A percentile compares a stretch with the other conserved stretches of the same genome.
Conservation (phyloP, 2,797 vertebrate genomes). For the Cryptoblepharus egeriae region DNA sequence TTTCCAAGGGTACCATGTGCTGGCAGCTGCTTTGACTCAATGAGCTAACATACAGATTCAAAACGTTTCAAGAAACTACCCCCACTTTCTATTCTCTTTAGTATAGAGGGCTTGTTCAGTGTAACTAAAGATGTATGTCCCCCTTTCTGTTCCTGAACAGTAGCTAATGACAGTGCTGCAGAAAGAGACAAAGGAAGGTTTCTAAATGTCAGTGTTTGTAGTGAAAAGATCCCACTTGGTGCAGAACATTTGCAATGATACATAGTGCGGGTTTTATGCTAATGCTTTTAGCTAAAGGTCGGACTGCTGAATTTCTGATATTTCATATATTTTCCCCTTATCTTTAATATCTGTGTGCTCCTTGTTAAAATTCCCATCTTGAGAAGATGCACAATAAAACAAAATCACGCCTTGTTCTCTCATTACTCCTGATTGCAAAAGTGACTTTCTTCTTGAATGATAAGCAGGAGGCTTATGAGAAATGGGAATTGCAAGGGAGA, state of each 20-base stretch:
- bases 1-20: no score
- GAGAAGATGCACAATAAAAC: no score
- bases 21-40: not conserved
- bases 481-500: not conserved
- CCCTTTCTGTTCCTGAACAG: not conserved
- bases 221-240: not conserved
- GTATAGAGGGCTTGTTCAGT: not conserved
- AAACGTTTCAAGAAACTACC: not conserved
- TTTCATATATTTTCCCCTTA: not conserved
- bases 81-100: not conserved
- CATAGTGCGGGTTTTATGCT: not conserved
- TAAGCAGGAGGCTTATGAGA: not conserved
- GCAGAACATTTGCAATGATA: not conserved
- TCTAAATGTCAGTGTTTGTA: accelerated
- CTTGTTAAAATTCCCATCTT: not conserved
- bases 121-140: not conserved
- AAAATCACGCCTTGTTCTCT: no score
- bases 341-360: not conserved
- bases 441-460: not conserved
- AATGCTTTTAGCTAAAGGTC: not conserved
- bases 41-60: not conserved
- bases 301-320: not conserved
- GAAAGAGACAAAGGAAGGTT: not conserved
- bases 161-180: not conserved
- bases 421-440: no score